Evolutionary conservation across 2,113 vertebrate genomes (phyloP), one percentile per base, ranked within the genome.

Genomic region (Zootoca vivipara): DNA sequence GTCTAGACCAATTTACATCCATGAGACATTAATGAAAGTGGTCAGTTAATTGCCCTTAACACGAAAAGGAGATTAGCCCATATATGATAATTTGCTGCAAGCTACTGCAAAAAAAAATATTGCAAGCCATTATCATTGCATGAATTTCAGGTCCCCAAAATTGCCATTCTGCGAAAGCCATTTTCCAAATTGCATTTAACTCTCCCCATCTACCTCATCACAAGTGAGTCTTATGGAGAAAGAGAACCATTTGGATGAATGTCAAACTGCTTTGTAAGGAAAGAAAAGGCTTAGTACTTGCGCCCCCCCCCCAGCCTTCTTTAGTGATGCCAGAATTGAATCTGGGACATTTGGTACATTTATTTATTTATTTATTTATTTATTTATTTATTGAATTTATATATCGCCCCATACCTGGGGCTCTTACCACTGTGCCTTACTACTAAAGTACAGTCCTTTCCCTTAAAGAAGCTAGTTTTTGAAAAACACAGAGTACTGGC

Each of bases 41-140:
- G 87, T 33, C 58, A 67, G 56, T 75, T 88, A 88, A 83, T 88
- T 82, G 56, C 73, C 42, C 56, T 24, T 83, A 81, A 73, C 13
- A 35, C 33, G 65, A 46, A 83, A 83, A 64, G 52, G 38, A 86
- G 87, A 88, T 52, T 42, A 88, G 82, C 52, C 65, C 52, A 89
- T 33, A 83, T 72, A 75, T 74, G 58, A 24, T 87, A 73, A 42
- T 87, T 10, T 26, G 1, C 88, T 90, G 78, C 73, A 78, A 69
- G 58, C 18, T 35, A 75, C n/a, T 46, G 3, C 69, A 85, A 82
- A 81, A 67, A 16, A 62, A 62, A 52, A n/a, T n/a, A n/a, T 26
- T 65, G 28, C 24, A 81, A 35, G 5, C 56, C 58, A 67, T 85
- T 81, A 40, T 10, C 9, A 16, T 5, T 74, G 10, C 62, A 33